Percentiles rank a stretch among this genome's conserved stretches.
Conservation (phyloP, 1,140 invertebrate species). For the Steinernema feltiae region DNA sequence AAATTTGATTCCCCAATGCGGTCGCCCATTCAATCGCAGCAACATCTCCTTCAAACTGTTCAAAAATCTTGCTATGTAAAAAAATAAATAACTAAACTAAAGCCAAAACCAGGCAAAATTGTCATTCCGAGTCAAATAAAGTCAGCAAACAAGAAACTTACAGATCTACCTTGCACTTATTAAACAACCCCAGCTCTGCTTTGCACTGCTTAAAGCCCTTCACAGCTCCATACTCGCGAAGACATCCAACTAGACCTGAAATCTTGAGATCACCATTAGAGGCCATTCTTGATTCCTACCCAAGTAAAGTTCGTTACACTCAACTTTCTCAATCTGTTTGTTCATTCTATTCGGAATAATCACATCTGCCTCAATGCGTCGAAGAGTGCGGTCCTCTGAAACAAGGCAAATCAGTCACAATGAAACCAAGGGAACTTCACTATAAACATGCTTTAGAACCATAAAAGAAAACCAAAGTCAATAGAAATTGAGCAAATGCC, state of each 20-base stretch:
- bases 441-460: too few species aligned
- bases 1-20: too few species aligned
- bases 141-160: conserved; percentile 16
- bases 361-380: conserved; percentile 48
- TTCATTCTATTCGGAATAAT: conserved; percentile 54
- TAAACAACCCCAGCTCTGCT: conserved; percentile 39
- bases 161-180: conserved; percentile 46
- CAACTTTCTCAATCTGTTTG: conserved; percentile 37
- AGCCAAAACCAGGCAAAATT: too few species aligned
- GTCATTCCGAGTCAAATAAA: too few species aligned
- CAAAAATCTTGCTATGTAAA: too few species aligned
- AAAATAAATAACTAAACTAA: too few species aligned
- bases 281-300: conserved; percentile 33
- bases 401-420: conserved; percentile 29
- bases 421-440: too few species aligned
- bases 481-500: too few species aligned
- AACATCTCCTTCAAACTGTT: too few species aligned
- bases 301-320: conserved; percentile 34
- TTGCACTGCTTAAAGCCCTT: conserved; percentile 41
- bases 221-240: conserved; percentile 40
- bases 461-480: too few species aligned
- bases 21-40: too few species aligned
- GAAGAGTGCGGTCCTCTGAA: conserved; percentile 47
- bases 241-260: conserved; percentile 19
- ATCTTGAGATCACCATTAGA: conserved; percentile 2